These are phyloP conservation scores for Catalaphyllia jardinei DNA, from an alignment of 64 coral and sea anemone species.

Conservation along the genomic window DNA sequence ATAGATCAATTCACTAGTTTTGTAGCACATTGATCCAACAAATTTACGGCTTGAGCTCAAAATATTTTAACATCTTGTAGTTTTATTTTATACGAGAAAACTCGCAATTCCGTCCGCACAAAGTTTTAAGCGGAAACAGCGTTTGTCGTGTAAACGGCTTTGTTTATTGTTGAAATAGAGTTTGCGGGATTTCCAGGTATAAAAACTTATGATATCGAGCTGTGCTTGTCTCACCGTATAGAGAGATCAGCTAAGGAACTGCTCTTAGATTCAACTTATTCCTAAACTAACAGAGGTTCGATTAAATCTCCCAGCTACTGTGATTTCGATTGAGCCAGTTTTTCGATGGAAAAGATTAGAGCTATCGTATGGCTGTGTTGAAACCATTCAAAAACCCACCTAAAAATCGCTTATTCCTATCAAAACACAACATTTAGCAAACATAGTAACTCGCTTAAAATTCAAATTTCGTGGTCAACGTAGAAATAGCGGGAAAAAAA, in stretches of 20 bases:
- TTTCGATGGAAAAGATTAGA: not conserved
- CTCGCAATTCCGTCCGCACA: too few species aligned
- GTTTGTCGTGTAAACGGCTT: not conserved
- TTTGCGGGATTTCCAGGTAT: not conserved
- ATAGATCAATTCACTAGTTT: too few species aligned
- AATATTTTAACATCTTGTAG: too few species aligned
- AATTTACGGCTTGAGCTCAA: too few species aligned
- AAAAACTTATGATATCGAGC: not conserved
- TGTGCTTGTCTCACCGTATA: not conserved
- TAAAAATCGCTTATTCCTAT: not conserved
- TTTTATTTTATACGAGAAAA: too few species aligned
- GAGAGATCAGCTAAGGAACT: not conserved
- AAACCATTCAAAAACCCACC: conserved; percentile 10
- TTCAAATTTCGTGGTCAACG: not conserved
- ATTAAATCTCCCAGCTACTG: not conserved
- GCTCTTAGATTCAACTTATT: not conserved
- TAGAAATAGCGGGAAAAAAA: not conserved
- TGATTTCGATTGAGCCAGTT: not conserved
- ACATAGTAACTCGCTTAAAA: not conserved
- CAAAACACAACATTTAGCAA: conserved; percentile 12
- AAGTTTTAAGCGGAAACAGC: too few species aligned
- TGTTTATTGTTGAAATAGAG: conserved; percentile 9
- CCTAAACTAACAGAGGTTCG: not conserved
- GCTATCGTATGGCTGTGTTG: not conserved
- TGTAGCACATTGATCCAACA: too few species aligned